Evolutionary conservation across 1,140 invertebrate species (phyloP).

Genomic region (Episyrphus balteatus): DNA sequence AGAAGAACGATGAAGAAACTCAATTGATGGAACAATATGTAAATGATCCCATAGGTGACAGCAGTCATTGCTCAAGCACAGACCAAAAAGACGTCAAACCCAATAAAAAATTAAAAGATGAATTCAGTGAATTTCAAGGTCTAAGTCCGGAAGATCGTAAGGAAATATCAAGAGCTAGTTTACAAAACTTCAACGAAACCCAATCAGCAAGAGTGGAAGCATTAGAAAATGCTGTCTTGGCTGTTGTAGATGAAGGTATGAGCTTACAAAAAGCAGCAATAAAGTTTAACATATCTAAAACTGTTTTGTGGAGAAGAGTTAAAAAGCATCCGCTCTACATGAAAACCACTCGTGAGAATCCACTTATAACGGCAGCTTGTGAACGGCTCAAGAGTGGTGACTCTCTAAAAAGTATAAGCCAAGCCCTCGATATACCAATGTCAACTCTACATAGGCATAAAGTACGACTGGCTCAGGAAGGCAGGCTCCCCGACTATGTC

Average conservation of each 20-base stretch:
- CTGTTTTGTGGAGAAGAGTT: slow-evolving; percentile 48
- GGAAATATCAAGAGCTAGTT: neutral
- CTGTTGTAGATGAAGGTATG: slow-evolving; percentile 43
- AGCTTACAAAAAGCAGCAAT: slow-evolving; percentile 45
- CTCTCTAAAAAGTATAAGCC: slow-evolving; percentile 44
- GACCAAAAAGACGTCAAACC: slow-evolving; percentile 23
- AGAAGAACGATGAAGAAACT: slow-evolving; percentile 5
- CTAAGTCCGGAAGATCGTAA: slow-evolving; percentile 16
- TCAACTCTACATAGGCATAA: slow-evolving; percentile 49
- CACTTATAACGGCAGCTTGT: slow-evolving; percentile 41
- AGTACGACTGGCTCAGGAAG: slow-evolving; percentile 41
- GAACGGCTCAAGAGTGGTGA: slow-evolving; percentile 44
- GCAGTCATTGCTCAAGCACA: slow-evolving; percentile 14
- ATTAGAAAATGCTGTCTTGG: slow-evolving; percentile 37
- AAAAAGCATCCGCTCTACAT: slow-evolving; percentile 40
- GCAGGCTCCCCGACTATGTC: slow-evolving; percentile 42
- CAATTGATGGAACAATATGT: slow-evolving; percentile 9
- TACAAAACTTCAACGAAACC: neutral
- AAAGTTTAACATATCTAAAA: slow-evolving; percentile 47
- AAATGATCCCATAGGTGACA: slow-evolving; percentile 16
- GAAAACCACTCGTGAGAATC: slow-evolving; percentile 39
- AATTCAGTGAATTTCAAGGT: neutral
- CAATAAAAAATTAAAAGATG: neutral
- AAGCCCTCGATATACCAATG: slow-evolving; percentile 44
- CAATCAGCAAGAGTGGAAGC: slow-evolving; percentile 26